Base-by-base conservation (phyloP, 2,113 vertebrate species). In the Callithrix jacchus region DNA sequence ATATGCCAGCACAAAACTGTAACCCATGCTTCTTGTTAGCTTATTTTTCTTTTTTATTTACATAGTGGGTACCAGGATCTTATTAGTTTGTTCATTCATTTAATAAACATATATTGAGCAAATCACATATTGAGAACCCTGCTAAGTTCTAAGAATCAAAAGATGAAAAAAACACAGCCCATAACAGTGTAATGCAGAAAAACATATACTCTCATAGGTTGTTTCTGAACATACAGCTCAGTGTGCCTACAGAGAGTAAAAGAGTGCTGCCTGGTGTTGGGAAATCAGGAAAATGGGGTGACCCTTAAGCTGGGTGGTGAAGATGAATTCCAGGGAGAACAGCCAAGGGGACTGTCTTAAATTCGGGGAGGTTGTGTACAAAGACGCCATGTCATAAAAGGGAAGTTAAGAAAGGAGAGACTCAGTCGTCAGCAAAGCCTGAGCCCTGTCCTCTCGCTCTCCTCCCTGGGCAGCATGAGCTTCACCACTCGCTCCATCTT, bases 1-100 rank as follows among this genome's bases (percentile, higher is more conserved):
- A 94, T 40, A 47, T 84, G 45, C 3, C 42, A 89, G 11, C 21
- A 83, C 32, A 79, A 95, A 86, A 95, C 54, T 85, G 5, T 47
- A 94, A 79, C 1, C 16, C 10, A n/a, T 13, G 11, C 8, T 58
- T 80, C 9, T 35, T 64, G 4, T 87, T 77, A 49, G 47, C 61
- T 20, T 89, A 32, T 93, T 89, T 89, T 93, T 85, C 10, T 45
- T 82, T 47, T 93, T 91, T 52, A 61, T 84, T 58, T 93, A 20
- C 35, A 52, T 18, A 81, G 23, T 82, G 12, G 2, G 35, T 47
- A 35, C 54, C 35, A 93, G 54, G 61, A 2, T 27, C 45, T 25
- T 91, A 76, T 45, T 87, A 68, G 32, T 77, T 82, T 73, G 49
- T 21, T 94, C 16, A 58, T 86, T 93, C 52, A 81, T 92, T 68